Base-by-base conservation (phyloP, 2,888 invertebrate species). In the Caradrina kadenii region DNA sequence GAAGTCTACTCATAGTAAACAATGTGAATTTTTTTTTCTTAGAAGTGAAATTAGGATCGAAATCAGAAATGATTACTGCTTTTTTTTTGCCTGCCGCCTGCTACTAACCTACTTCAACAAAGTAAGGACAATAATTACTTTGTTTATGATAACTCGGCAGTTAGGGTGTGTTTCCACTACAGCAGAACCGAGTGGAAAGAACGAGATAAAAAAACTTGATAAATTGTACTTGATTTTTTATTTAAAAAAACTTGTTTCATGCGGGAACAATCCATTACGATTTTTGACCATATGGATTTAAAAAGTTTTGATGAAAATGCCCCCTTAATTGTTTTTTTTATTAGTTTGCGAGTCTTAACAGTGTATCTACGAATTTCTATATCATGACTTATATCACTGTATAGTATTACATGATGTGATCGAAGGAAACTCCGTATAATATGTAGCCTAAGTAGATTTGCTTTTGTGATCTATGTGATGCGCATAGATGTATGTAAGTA, bases 381-480 rank as follows among this genome's bases (percentile, higher is more conserved):
- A 76, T 79, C 73, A 73, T 73, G 22, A 62, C 58, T 80, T 59
- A 60, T 64, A 59, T 74, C 69, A 75, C 62, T 79, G 63, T 62
- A 59, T 61, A 77, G 77, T 78, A 80, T 78, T 78, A 80, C 54
- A 54, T 63, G n/a, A n/a, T 78, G 77, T 80, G 77, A 78, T 80
- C 52, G 56, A 78, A 45, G 56, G 45, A 56, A 78, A 80, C 80
- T 80, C 65, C 70, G 54, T 75, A 75, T 53, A 42, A 62, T 50
- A 52, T 61, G 17, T 79, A 79, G 39, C 22, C 11, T 66, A 75
- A 56, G 62, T 75, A 77, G 77, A 60, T 65, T 52, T 65, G 77
- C 77, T 77, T 77, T 76, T 53, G 69, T 76, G 58, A 49, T 76
- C 76, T 69, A 69, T 75, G 64, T 76, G 31, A 65, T 60, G 22